Conservation (phyloP, 2,113 vertebrate species). For the Gavialis gangeticus region DNA sequence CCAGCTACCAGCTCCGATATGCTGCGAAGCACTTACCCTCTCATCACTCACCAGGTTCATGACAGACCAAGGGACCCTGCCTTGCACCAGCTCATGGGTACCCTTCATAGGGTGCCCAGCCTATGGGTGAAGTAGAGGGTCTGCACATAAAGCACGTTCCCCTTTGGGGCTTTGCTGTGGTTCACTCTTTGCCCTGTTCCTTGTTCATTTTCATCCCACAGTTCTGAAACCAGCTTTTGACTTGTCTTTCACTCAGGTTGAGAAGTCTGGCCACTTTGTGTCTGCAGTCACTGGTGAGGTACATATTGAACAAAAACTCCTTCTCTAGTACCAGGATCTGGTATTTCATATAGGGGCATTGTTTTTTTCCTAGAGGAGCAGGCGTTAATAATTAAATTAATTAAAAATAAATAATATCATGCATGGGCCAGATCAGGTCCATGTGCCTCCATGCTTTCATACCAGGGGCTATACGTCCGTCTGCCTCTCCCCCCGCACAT, state of each 20-base stretch:
- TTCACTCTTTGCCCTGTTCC: slow-evolving; percentile 93
- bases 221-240: slow-evolving; percentile 99
- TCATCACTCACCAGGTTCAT: too few relatives aligned
- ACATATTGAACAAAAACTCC: slow-evolving; percentile 99
- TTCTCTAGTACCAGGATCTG: slow-evolving; percentile 98
- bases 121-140: too few relatives aligned
- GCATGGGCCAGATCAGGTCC: too few relatives aligned
- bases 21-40: too few relatives aligned
- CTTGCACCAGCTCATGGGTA: too few relatives aligned
- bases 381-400: slow-evolving; percentile 66
- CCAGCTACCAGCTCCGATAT: too few relatives aligned
- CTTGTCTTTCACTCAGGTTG: slow-evolving; percentile 97
- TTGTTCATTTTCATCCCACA: slow-evolving; percentile 98
- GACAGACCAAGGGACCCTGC: too few relatives aligned
- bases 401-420: too few relatives aligned
- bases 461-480: background rate
- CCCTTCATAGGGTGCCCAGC: too few relatives aligned
- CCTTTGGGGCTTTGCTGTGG: background rate
- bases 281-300: slow-evolving; percentile 97
- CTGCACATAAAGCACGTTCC: too few relatives aligned
- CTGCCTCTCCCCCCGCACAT: too few relatives aligned
- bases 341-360: slow-evolving; percentile 97
- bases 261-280: slow-evolving; percentile 96
- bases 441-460: background rate
- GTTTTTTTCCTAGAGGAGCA: slow-evolving; percentile 95